Evolutionary conservation across 2,888 invertebrate genomes (phyloP), one percentile per base, ranked within the genome.

Genomic region (Diarsia rubi): DNA sequence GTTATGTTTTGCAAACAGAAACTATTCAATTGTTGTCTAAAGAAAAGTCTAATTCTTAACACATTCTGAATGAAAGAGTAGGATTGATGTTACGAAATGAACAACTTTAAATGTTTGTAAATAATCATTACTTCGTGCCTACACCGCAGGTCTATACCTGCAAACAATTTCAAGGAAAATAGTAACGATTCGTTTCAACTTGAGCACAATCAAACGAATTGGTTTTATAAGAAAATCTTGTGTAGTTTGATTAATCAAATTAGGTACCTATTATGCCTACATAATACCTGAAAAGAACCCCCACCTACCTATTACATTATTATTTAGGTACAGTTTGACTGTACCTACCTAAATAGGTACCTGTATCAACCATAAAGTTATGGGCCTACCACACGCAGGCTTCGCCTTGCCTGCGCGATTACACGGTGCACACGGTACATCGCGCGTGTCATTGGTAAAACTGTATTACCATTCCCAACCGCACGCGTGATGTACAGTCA

Each of bases 41-140:
- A 1, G 4, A 19, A 4, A 16, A 31, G 19, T 54, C 27, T 3
- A 8, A 27, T 21, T 21, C 37, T 31, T 24, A 69, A 37, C 37
- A 21, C 37, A 24, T 2, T 69, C n/a, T 11, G 24, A 44, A 52
- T 42, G n/a, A 52, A 44, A n/a, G 27, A 31, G 3, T 57, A 16
- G 24, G 24, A 24, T 72, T 67, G 6, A 71, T 74, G 27, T 64
- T 37, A 44, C 24, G 45, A 73, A 45, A 45, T 16, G 47, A 19
- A 11, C 24, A 65, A 19, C 21, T 59, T n/a, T 27, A 42, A 52
- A 54, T 37, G 47, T 47, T 64, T 57, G 24, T 52, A 59, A 49
- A 49, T 31, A 4, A 45, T 74, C 16, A 64, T 11, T 72, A 42
- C 19, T 31, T 31, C 31, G 6, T n/a, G 9, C 19, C 24, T 49